phyloP scores from a whole-genome alignment of 1,140 invertebrate genomes.

The Leptoteleia sp. region DNA sequence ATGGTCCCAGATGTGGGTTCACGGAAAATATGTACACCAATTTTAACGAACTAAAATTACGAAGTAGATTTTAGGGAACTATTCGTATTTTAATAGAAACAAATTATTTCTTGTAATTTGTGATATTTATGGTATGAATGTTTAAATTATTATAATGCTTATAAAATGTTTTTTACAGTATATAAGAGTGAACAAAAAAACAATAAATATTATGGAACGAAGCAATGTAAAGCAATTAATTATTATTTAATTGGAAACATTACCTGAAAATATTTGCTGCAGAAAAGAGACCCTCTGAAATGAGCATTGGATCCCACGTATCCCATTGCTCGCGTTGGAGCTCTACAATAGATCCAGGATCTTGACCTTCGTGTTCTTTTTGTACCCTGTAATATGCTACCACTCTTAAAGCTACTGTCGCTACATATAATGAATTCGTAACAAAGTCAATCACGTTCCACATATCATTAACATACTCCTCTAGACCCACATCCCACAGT shows the following conservation, averaged over 20 bases:
- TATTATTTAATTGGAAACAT: constrained; percentile 1
- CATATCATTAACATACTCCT: constrained; percentile 98
- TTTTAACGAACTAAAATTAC: constrained; percentile 91
- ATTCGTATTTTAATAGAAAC: not conserved
- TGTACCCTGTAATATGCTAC: constrained; percentile 89
- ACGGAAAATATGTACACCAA: constrained; percentile 99
- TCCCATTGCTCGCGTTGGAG: constrained; percentile 93
- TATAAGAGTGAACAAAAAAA: too few species aligned
- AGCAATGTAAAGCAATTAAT: too few species aligned
- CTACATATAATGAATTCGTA: constrained; percentile 98
- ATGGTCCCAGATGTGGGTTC: constrained; percentile 97
- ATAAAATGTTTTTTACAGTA: too few species aligned
- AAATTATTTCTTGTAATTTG: not conserved
- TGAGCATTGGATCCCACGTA: constrained; percentile 97
- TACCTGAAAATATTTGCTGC: constrained; percentile 97
- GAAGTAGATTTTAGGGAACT: not conserved
- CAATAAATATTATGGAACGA: too few species aligned
- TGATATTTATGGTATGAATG: too few species aligned
- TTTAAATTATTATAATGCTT: too few species aligned
- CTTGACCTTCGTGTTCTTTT: constrained; percentile 84
- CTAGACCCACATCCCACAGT: constrained; percentile 97
- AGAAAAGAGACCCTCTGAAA: constrained; percentile 97
- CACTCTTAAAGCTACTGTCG: constrained; percentile 95
- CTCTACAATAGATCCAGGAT: constrained; percentile 81
- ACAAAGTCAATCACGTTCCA: constrained; percentile 99